Evolutionary conservation across 2,888 invertebrate species (phyloP), one percentile per base, ranked within the genome.

Genomic region (Dendrolimus pini): DNA sequence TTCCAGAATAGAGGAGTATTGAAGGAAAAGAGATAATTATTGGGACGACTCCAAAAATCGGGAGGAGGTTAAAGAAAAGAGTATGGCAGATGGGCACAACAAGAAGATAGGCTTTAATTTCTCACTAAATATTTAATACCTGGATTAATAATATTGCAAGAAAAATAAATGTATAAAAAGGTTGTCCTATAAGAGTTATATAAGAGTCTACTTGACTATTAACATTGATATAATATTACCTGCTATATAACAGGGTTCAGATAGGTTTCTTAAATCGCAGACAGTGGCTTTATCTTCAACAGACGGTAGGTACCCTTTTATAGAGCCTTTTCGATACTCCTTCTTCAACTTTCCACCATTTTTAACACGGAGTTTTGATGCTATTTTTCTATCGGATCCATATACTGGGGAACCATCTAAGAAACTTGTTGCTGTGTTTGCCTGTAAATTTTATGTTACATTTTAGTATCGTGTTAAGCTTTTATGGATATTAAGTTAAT

Each of bases 361-460:
- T 61, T 80, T 83, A 53, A 78, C 78, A 9, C 93, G 80, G 1
- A 92, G 73, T 52, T 82, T 81, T 1, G 72, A 70, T 0, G 88
- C 82, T 7, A 80, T 55, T 13, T 75, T 78, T 52, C 82, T 71
- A n/a, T 89, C 85, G 0, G 84, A 81, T 0, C 92, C 92, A 67
- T 93, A 93, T 55, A 93, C 74, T 1, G 80, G 74, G 0, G 93
- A 93, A 0, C 89, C 91, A 61, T 93, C 93, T 3, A 93, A 65
- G 67, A 81, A 93, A 65, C 91, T 89, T 9, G 92, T 94, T 1
- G 94, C 92, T 69, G 93, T 93, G 75, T 95, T 95, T 93, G 95
- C 93, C 93, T 95, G 77, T 42, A 63, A 62, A 62, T 14, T 41
- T 8, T 10, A 0, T 12, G n/a, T 52, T 41, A 47, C 8, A 47